These are phyloP conservation scores for Drosophila persimilis DNA, from an alignment of 1,140 invertebrate species.

Conservation along the genomic window DNA sequence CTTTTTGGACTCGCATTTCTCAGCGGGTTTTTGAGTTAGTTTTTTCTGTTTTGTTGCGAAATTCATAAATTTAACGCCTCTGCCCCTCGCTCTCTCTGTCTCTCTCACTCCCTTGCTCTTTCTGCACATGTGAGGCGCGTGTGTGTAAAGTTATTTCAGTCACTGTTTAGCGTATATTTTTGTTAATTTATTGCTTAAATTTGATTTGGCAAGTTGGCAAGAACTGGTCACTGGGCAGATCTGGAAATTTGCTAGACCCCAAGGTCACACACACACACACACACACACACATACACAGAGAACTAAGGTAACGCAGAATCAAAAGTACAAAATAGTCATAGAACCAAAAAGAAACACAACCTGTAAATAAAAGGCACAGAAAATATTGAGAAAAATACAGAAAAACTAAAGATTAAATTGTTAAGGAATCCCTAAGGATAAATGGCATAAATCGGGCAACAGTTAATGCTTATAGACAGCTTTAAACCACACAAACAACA, in stretches of 20 bases:
- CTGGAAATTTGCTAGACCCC: slow-evolving; percentile 15
- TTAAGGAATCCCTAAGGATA: neutral
- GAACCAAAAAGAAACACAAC: neutral
- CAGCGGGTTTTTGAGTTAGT: no score
- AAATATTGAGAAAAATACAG: slow-evolving; percentile 4
- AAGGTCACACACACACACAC: slow-evolving; percentile 20
- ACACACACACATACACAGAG: neutral
- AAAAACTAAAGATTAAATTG: neutral
- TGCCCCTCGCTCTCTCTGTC: slow-evolving; percentile 5
- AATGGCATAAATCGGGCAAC: slow-evolving; percentile 2
- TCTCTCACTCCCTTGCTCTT: neutral
- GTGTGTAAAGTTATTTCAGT: slow-evolving; percentile 48
- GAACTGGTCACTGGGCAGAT: slow-evolving; percentile 27
- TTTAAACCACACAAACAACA: slow-evolving; percentile 22
- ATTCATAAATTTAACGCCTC: slow-evolving; percentile 59
- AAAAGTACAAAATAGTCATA: slow-evolving; percentile 67
- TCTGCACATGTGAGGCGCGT: slow-evolving; percentile 6
- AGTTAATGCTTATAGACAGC: slow-evolving; percentile 26
- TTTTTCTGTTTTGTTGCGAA: slow-evolving; percentile 14
- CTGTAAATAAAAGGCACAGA: slow-evolving; percentile 23
- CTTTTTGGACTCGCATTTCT: neutral
- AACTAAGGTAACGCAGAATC: slow-evolving; percentile 45
- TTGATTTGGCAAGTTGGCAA: slow-evolving; percentile 52
- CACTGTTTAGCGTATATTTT: slow-evolving; percentile 53
- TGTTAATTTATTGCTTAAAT: slow-evolving; percentile 65